Percentiles rank a stretch among this genome's conserved stretches.
phyloP scores from a whole-genome alignment of 2,113 vertebrate genomes.

The Malurus elegans region DNA sequence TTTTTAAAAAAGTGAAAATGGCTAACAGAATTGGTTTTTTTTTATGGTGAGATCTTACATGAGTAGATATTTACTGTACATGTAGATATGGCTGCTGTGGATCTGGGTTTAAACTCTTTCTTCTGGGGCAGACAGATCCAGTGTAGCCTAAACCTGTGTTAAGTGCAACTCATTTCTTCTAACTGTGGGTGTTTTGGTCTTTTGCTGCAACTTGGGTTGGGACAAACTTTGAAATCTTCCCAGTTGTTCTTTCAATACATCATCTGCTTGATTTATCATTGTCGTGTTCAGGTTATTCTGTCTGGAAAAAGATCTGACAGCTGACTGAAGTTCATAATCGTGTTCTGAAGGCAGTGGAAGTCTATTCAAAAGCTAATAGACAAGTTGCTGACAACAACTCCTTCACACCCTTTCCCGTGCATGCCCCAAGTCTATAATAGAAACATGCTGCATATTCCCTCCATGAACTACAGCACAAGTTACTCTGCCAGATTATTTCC shows the following conservation, averaged over 20 bases:
- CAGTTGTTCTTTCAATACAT: neutral
- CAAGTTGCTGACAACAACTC: constrained; percentile 49
- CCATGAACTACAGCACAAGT: neutral
- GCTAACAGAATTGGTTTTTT: neutral
- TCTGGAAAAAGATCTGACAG: constrained; percentile 16
- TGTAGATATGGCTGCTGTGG: neutral
- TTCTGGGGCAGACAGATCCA: neutral
- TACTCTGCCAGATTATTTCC: constrained; percentile 27
- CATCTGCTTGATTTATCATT: constrained; percentile 14
- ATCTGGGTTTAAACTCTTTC: neutral
- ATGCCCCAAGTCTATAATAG: neutral
- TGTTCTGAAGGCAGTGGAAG: constrained; percentile 23
- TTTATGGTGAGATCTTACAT: neutral
- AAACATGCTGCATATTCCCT: neutral
- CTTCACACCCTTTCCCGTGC: constrained; percentile 1
- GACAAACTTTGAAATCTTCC: neutral
- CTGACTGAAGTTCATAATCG: neutral
- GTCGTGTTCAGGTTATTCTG: neutral
- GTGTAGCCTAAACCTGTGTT: neutral
- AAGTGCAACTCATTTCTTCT: neutral
- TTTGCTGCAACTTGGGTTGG: neutral
- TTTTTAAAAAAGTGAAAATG: neutral
- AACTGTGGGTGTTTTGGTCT: neutral
- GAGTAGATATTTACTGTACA: neutral
- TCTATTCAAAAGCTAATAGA: constrained; percentile 24